Base-by-base conservation (phyloP, 2,888 invertebrate species). In the Pseudococcus viburni region DNA sequence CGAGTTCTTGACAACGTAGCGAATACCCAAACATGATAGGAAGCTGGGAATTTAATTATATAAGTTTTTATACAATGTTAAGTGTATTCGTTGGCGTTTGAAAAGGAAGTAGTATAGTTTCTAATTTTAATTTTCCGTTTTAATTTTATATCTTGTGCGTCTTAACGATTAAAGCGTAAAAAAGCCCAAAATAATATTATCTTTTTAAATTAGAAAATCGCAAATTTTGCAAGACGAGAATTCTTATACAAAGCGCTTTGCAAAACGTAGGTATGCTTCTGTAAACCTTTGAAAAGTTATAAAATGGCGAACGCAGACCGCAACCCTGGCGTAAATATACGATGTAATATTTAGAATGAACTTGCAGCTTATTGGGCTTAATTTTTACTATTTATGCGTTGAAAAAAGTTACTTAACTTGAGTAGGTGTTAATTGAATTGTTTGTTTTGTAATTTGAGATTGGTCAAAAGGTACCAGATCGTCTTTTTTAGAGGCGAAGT, bases 161-260 rank as follows among this genome's bases (percentile, higher is more conserved):
- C 64, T 64, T 64, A 22, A 1, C 9, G 22, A 7, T 64, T 64
- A 64, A 22, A 22, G 73, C 73, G 73, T 33, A 73, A 73, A 73
- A 73, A 73, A 73, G 15, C 68, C 26, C 22, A 73, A 73, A 73
- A 33, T 33, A 73, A 73, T 73, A 73, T 73, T 73, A 73, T 73
- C 73, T 73, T 73, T 73, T 73, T 17, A 73, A 73, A 73, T 73
- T 73, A 73, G 33, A 73, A 73, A 73, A 73, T 73, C 33, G 73
- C 6, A 17, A 73, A 73, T 73, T 73, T 73, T 8, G n/a, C 22
- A 73, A 26, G 73, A 73, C 17, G 73, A 73, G 73, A 73, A 73
- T 73, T 73, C 73, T 15, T 17, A 73, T 17, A 73, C 33, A 33
- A 73, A 73, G 73, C 64, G 8, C 22, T 64, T 22, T 11, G 2